These are phyloP conservation scores for Epinotia bilunana DNA, from an alignment of 2,888 invertebrate genomes.

Conservation along the genomic window DNA sequence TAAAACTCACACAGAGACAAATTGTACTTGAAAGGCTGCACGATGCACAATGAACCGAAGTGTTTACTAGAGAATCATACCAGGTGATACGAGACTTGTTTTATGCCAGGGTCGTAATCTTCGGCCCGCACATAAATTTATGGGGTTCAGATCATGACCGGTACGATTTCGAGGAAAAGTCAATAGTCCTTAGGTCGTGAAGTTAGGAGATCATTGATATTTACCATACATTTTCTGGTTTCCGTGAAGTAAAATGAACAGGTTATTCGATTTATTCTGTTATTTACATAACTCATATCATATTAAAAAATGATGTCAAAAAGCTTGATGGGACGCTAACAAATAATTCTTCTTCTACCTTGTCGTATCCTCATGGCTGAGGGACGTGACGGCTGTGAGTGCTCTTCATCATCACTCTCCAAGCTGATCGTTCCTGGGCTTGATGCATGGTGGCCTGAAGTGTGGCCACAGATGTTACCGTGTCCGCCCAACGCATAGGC, in stretches of 20 bases:
- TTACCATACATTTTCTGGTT: background rate
- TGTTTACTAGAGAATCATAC: constrained; percentile 26
- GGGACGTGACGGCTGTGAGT: no score
- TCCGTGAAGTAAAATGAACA: background rate
- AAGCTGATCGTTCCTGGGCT: no score
- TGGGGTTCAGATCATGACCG: background rate
- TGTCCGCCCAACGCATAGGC: no score
- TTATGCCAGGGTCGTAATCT: constrained; percentile 9
- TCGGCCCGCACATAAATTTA: background rate
- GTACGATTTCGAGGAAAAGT: constrained; percentile 4
- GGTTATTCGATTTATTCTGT: background rate
- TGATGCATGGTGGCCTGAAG: no score
- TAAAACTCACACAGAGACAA: constrained; percentile 65
- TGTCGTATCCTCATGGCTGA: no score
- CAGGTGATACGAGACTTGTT: constrained; percentile 9
- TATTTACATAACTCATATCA: no score
- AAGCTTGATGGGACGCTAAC: no score
- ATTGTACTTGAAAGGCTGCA: constrained; percentile 57
- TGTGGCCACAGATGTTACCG: no score
- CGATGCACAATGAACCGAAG: constrained; percentile 48
- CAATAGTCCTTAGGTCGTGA: background rate
- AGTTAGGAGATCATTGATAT: background rate
- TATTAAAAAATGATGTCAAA: no score
- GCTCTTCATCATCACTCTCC: no score
- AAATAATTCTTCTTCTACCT: no score